A percentile compares a stretch with the other conserved stretches of the same genome.
These are phyloP conservation scores for Odontothrips loti DNA, from an alignment of 2,888 invertebrate genomes.

Conservation along the genomic window DNA sequence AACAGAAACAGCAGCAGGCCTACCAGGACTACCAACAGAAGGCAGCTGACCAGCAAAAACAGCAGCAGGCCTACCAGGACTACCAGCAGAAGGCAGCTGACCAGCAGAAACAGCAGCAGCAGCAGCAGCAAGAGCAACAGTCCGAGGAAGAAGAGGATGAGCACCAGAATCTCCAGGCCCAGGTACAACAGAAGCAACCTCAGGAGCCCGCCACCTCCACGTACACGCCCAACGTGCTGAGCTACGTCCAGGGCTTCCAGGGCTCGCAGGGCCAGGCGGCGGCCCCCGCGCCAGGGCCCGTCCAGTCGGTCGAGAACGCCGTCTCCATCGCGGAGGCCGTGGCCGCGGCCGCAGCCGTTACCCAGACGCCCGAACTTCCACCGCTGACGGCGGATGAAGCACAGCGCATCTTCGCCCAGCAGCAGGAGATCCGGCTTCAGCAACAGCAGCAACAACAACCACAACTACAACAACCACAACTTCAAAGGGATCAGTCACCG, in stretches of 20 bases:
- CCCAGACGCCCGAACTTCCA: not conserved
- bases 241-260: not conserved
- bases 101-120: not conserved
- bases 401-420: conserved; percentile 2
- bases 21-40: not conserved
- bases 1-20: not conserved
- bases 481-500: not conserved
- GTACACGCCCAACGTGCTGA: conserved; percentile 19
- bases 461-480: not conserved
- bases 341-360: conserved; percentile 2
- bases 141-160: not conserved
- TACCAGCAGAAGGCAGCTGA: not conserved
- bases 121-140: not conserved
- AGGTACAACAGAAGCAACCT: not conserved
- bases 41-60: not conserved
- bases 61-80: not conserved
- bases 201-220: not conserved
- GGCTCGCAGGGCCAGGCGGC: not conserved
- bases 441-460: not conserved
- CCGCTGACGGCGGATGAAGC: not conserved
- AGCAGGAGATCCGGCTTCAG: not conserved
- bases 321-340: conserved; percentile 18
- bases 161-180: not conserved
- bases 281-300: not conserved
- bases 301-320: not conserved